These are phyloP conservation scores for Arrhamphus sclerolepis DNA, from an alignment of 2,797 vertebrate species.

Conservation along the genomic window DNA sequence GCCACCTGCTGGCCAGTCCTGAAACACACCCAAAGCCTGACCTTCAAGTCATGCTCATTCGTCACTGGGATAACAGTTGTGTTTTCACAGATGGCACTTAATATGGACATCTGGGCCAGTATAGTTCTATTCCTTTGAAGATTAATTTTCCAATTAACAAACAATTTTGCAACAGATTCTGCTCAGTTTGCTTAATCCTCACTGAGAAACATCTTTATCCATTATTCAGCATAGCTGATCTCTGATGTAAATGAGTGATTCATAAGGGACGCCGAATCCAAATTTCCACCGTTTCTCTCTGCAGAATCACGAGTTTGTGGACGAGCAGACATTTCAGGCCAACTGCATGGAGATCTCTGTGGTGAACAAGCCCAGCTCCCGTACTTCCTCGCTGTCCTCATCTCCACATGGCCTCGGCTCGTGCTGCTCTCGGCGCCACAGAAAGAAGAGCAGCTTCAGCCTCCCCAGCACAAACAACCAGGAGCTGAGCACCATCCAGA, in stretches of 20 bases:
- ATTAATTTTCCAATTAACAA: constrained; percentile 69
- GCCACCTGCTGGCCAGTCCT: constrained; percentile 70
- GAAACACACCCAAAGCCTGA: constrained; percentile 48
- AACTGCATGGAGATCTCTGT: constrained; percentile 94
- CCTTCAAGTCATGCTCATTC: constrained; percentile 74
- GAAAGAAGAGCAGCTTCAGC: constrained; percentile 92
- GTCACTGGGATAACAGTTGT: constrained; percentile 70
- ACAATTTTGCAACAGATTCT: constrained; percentile 56
- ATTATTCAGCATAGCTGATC: constrained; percentile 49
- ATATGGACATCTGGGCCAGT: constrained; percentile 75
- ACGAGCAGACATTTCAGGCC: constrained; percentile 94
- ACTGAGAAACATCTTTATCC: constrained; percentile 63
- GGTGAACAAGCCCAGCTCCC: constrained; percentile 89
- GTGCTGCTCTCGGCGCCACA: constrained; percentile 91
- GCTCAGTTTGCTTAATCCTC: constrained; percentile 58
- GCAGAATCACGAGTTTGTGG: constrained; percentile 98
- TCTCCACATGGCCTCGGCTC: constrained; percentile 86
- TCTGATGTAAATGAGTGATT: constrained; percentile 50
- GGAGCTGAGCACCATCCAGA: constrained; percentile 98
- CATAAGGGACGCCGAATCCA: constrained; percentile 26
- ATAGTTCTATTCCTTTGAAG: constrained; percentile 65
- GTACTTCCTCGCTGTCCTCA: constrained; percentile 86
- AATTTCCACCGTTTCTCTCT: constrained; percentile 18
- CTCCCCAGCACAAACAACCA: constrained; percentile 93
- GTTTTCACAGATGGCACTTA: constrained; percentile 76